Evolutionary conservation across 2,888 invertebrate species (phyloP), one percentile per base, ranked within the genome.

Genomic region (Rotaria sp.): DNA sequence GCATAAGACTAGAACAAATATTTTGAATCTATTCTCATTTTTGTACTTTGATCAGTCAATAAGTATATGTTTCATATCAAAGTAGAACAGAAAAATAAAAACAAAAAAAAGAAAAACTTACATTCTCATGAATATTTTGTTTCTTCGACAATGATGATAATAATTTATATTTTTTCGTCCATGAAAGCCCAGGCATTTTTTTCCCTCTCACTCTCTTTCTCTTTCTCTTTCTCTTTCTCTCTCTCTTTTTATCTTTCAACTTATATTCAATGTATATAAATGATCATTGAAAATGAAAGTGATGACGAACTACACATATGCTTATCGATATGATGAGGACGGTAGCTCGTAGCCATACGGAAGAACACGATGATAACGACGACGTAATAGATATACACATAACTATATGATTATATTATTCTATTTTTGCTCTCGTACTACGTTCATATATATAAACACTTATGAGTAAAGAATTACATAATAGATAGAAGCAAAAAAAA

Each of bases 341-440:
- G 13, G 67, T 67, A 21, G 35, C 30, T 67, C 35, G 67, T 35
- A 67, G 67, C 13, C 35, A 67, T 67, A 67, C 67, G 35, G 13
- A 67, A 67, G 67, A 35, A 67, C 30, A 67, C 18, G 67, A 67
- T 35, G 67, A 35, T 67, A 38, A 67, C 35, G 67, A 67, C 67
- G 67, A 67, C 35, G 67, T 67, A 67, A 67, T 35, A 67, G 67
- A 67, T 67, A 15, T 67, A 38, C 67, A 30, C 67, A 67, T 67
- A 35, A 67, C 67, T 67, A 55, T 26, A 55, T 55, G 55, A 26
- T 55, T 55, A 55, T 55, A 35, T 67, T 67, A 67, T 67, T 30
- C 67, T 67, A 67, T 67, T 67, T 67, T 67, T 67, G 67, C 35
- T 67, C 67, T 67, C 35, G 35, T 67, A 35, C 67, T n/a, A 67